Percentiles rank a stretch among this genome's conserved stretches.
phyloP scores from a whole-genome alignment of 2,113 vertebrate species.

The Elachura formosa region DNA sequence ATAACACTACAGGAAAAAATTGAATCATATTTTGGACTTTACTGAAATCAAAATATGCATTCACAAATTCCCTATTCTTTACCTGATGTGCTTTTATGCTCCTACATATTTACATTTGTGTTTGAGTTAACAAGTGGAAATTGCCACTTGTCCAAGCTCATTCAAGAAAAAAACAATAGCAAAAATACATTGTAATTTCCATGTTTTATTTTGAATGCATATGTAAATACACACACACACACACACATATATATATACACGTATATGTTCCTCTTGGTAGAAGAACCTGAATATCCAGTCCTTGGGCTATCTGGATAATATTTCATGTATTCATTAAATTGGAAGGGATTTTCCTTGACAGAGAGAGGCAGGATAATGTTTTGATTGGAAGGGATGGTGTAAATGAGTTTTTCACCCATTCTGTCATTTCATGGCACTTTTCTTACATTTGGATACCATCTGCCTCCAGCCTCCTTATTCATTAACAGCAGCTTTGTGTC shows the following conservation, averaged over 20 bases:
- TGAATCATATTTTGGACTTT: not conserved
- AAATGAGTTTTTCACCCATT: not conserved
- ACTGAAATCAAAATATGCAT: not conserved
- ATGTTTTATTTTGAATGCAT: not conserved
- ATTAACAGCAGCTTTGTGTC: not conserved
- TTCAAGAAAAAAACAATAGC: not conserved
- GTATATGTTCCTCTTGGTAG: not conserved
- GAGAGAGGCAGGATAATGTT: not conserved
- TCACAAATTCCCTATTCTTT: not conserved
- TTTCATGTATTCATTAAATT: not conserved
- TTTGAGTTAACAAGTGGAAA: not conserved
- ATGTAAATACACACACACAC: not conserved
- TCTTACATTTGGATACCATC: not conserved
- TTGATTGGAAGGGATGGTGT: not conserved
- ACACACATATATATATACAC: not conserved
- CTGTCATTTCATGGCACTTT: not conserved
- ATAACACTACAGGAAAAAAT: not conserved
- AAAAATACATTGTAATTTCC: not conserved
- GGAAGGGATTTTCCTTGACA: not conserved
- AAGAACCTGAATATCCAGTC: not conserved
- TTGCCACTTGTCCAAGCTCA: not conserved
- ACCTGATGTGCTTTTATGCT: not conserved
- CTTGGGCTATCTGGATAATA: not conserved
- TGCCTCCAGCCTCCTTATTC: not conserved
- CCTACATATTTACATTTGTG: not conserved